These are phyloP conservation scores for Oreochromis grahami DNA, from an alignment of 2,797 vertebrate species.

Conservation along the genomic window DNA sequence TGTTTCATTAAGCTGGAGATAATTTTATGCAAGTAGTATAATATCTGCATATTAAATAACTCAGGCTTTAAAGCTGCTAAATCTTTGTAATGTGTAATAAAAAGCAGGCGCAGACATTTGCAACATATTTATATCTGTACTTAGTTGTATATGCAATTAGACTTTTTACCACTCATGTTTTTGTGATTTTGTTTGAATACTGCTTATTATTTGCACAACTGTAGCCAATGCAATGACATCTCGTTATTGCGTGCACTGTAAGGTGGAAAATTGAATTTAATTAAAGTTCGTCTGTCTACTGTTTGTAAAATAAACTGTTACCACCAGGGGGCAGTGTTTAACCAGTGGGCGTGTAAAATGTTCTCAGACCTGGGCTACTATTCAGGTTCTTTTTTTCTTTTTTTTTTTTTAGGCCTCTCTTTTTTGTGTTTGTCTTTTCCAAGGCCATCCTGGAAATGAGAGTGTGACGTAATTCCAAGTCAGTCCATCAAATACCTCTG, in stretches of 20 bases:
- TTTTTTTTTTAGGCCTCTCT: not conserved
- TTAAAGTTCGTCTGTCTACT: not conserved
- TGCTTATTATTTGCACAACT: fast-evolving
- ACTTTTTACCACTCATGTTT: fast-evolving
- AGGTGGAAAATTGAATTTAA: fast-evolving
- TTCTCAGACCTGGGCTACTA: not conserved
- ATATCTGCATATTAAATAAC: not conserved
- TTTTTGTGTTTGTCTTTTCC: not conserved
- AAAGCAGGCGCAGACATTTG: fast-evolving
- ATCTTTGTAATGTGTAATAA: not conserved
- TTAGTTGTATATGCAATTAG: not conserved
- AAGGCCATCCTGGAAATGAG: not conserved
- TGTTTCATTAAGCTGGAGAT: not conserved
- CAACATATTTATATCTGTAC: not conserved
- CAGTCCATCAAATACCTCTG: fast-evolving
- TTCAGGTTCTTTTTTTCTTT: not conserved
- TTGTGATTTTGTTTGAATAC: fast-evolving
- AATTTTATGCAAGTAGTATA: not conserved
- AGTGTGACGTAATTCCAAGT: not conserved
- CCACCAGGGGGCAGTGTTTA: not conserved
- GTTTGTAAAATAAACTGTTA: not conserved
- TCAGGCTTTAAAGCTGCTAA: not conserved
- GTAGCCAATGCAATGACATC: fast-evolving
- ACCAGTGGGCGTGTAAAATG: not conserved
- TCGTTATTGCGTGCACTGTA: fast-evolving